Evolutionary conservation across 2,797 vertebrate genomes (phyloP), one percentile per base, ranked within the genome.

Genomic region (Coregonus ussuriensis): DNA sequence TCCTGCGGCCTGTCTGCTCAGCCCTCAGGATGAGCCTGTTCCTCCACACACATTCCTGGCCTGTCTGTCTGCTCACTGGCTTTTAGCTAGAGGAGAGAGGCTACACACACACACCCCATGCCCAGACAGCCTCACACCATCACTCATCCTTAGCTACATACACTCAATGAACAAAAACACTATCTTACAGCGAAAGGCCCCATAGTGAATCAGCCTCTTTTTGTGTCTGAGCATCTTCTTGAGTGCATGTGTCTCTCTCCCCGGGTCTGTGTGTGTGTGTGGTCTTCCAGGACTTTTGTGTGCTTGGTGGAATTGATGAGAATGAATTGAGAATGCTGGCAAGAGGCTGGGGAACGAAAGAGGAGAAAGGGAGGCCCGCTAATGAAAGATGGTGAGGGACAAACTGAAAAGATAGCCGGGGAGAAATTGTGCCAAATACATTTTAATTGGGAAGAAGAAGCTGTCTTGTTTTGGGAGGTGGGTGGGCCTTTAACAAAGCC

Each of bases 401-500:
- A 52, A 54, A 68, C 25, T n/a, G 78, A 84, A 87, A 79, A 83
- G 81, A 84, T 83, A 80, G 82, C 78, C 16, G 21, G 53, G 65
- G 77, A 76, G 69, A 74, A 74, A 81, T 69, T 33, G 77, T 82
- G 85, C 82, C 78, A 83, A 77, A 83, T 69, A 83, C 62, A 83
- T 82, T 84, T 85, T 87, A 87, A 87, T 86, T 86, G 87, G 82
- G 75, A 71, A 65, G 78, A 80, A 77, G 80, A 75, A 62, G 9
- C 75, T 72, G 29, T 56, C 70, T 63, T 81, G 67, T 82, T 82
- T 79, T 54, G 18, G 65, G 51, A 16, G 71, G 72, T 71, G 80
- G 79, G 78, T 71, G 75, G 51, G 77, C 68, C 33, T 56, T 59
- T 75, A 69, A 74, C 63, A 70, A 77, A 66, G 77, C 79, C 71